Base-by-base conservation (phyloP, 2,113 vertebrate genomes). In the Eulemur rufifrons region DNA sequence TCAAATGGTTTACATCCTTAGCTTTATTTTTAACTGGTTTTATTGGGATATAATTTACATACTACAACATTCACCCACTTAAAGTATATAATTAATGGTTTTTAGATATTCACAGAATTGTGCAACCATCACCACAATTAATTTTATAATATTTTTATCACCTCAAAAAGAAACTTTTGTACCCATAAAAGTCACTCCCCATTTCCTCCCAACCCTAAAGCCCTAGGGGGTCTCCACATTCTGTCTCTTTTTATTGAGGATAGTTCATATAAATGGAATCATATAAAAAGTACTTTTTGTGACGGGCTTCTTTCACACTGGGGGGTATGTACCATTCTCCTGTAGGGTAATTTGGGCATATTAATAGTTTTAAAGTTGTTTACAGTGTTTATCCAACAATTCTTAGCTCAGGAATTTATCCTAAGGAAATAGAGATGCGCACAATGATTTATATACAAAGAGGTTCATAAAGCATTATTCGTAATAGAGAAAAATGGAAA, bases 21-120 rank as follows among this genome's bases (percentile, higher is more conserved):
- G 34, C 14, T 92, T 76, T 84, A 68, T 7, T 96, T 96, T 94
- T 74, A 83, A 87, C 37, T 78, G 25, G 34, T 47, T 93, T 52
- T 86, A 59, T 69, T 91, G 42, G 27, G 5, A 20, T 86, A 39
- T n/a, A 78, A 95, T 68, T 95, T 27, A 76, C 0, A 52, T 15
- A 84, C 1, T 4, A 64, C 52, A 68, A 6, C 81, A 68, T 82
- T 92, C 18, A 73, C 2, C 3, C 32, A 32, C 45, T 81, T 84
- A 66, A 93, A 91, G 29, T 47, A 4, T 76, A 34, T 14, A 77
- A n/a, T 76, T 78, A 77, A 82, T 83, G 47, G 20, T 86, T 84
- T 93, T 92, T 86, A 54, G 5, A 61, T 92, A 52, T 71, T 86
- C 47, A 90, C 12, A 68, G 63, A 85, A 42, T 64, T 92, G 42